Percentiles rank a stretch among this genome's conserved stretches.
These are phyloP conservation scores for Diarsia mendica DNA, from an alignment of 2,888 invertebrate species.

Conservation along the genomic window DNA sequence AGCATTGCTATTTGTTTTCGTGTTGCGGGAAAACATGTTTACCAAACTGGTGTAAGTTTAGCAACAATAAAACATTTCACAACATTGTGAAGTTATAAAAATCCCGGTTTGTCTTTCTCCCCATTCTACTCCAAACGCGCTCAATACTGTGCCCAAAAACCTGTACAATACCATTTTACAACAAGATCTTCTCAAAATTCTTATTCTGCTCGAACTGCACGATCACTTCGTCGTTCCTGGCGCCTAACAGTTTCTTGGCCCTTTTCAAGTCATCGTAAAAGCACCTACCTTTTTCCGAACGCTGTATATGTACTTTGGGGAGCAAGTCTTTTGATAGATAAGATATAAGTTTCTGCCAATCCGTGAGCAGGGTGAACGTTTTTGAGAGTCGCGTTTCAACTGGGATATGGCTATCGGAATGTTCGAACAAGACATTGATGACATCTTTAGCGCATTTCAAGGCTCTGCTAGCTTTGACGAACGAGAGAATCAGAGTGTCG, in stretches of 20 bases:
- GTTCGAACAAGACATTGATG: slow-evolving; percentile 83
- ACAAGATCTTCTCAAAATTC: slow-evolving; percentile 74
- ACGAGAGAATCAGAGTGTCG: slow-evolving; percentile 77
- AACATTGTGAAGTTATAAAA: not conserved
- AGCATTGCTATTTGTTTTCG: not conserved
- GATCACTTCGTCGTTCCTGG: slow-evolving; percentile 76
- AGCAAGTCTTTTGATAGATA: slow-evolving; percentile 83
- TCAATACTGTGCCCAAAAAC: slow-evolving; percentile 56
- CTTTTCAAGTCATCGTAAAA: slow-evolving; percentile 83
- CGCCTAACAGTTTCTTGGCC: slow-evolving; percentile 82
- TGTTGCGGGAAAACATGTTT: not conserved
- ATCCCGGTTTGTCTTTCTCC: not conserved
- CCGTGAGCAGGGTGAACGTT: slow-evolving; percentile 79
- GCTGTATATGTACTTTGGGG: slow-evolving; percentile 81
- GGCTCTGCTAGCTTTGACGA: slow-evolving; percentile 73
- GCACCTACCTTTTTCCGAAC: slow-evolving; percentile 83
- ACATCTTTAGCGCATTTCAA: slow-evolving; percentile 76
- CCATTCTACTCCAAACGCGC: slow-evolving; percentile 16
- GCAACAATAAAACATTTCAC: not conserved
- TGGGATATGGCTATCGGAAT: slow-evolving; percentile 81
- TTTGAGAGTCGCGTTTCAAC: slow-evolving; percentile 79
- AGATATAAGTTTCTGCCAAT: slow-evolving; percentile 85
- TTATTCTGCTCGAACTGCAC: slow-evolving; percentile 71
- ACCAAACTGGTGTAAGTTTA: not conserved
- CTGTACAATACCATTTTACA: slow-evolving; percentile 71